A percentile compares a stretch with the other conserved stretches of the same genome.
phyloP scores from a whole-genome alignment of 2,888 invertebrate species.

The Pyrocoelia pectoralis region DNA sequence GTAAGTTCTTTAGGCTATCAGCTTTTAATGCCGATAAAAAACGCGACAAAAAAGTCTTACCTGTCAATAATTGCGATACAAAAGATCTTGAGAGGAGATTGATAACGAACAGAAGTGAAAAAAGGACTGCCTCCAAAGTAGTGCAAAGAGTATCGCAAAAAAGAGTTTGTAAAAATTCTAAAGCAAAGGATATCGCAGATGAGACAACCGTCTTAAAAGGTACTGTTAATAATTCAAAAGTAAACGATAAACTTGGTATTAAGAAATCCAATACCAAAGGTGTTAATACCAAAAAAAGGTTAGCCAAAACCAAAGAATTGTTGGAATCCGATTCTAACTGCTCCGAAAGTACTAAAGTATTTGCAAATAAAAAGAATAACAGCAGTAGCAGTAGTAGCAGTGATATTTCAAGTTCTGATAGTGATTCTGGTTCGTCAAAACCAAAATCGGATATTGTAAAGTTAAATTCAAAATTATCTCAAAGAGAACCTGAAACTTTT shows the following conservation, averaged over 20 bases:
- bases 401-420: constrained; percentile 46
- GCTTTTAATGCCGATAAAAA: constrained; percentile 77
- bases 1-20: constrained; percentile 84
- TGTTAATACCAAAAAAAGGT: constrained; percentile 26
- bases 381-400: constrained; percentile 35
- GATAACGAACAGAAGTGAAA: constrained; percentile 13
- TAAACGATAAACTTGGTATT: neutral
- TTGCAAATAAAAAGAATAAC: constrained; percentile 9
- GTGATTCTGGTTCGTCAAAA: constrained; percentile 49
- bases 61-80: constrained; percentile 8
- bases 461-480: constrained; percentile 25
- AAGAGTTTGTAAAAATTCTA: constrained; percentile 29
- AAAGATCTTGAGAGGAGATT: neutral
- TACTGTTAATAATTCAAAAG: constrained; percentile 10
- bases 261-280: constrained; percentile 10
- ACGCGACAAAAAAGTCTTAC: constrained; percentile 41
- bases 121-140: constrained; percentile 12
- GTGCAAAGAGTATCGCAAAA: constrained; percentile 29
- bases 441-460: constrained; percentile 46
- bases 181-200: constrained; percentile 21
- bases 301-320: constrained; percentile 22
- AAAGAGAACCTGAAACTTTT: constrained; percentile 51
- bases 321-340: constrained; percentile 31
- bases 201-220: constrained; percentile 3
- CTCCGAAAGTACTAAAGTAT: constrained; percentile 23